Base-by-base conservation (phyloP, 1,140 invertebrate species). In the Rhyzopertha dominica region DNA sequence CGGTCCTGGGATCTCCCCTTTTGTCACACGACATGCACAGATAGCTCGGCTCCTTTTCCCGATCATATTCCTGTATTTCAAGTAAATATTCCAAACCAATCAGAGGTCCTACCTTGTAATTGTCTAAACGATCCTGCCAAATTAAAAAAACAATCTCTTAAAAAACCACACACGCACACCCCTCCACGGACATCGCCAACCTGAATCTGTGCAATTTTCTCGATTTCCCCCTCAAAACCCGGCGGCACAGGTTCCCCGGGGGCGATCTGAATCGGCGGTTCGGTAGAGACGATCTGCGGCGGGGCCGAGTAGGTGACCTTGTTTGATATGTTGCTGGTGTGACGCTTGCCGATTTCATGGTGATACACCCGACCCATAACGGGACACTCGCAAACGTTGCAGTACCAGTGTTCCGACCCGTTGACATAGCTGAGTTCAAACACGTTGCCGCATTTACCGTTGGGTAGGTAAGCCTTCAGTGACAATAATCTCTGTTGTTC, bases 11-110 rank as follows among this genome's bases (percentile, higher is more conserved):
- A 65, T 85, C 82, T 17, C 83, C 83, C 54, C 80, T 78, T 61
- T 86, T 87, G 53, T 79, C 75, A 66, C 85, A 89, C 28, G 87
- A 69, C 45, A 83, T 74, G 65, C 85, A 89, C 25, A 79, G 74
- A 59, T 87, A 87, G 42, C 73, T 70, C 1, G 83, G 82, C 57
- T 84, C 81, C 51, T 75, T 71, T 42, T 65, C 65, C 4, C 70
- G 67, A 23, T 79, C 74, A 49, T 77, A 71, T 43, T 81, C 79
- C 17, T 77, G 70, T 48, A 85, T 60, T 63, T 87, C 85, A 8
- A 86, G 62, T 18, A 84, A 62, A 62, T 86, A 87, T 62, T 87
- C 85, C 8, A 84, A 59, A 18, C 83, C 69, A 20, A 74, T 67
- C 16, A 74, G 50, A 9, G 70, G 67, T 3, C 60, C 56, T n/a